These are phyloP conservation scores for Parochlus steinenii DNA, from an alignment of 2,888 invertebrate genomes.

Conservation along the genomic window DNA sequence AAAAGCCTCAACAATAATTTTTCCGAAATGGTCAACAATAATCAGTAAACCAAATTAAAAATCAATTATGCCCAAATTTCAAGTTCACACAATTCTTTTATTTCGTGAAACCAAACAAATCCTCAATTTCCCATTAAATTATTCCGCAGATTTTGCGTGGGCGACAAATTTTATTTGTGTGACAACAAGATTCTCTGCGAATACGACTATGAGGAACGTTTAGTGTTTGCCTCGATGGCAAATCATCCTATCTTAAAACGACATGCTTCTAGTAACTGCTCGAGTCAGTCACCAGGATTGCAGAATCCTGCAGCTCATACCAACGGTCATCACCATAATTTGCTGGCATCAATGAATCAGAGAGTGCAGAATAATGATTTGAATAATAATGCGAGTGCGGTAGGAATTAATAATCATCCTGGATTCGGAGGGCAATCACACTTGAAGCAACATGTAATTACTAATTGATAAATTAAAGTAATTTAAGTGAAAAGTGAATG, in stretches of 20 bases:
- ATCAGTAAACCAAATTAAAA: no score
- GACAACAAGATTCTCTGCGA: conserved; percentile 97
- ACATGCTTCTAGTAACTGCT: conserved; percentile 19
- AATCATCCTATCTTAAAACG: conserved; percentile 52
- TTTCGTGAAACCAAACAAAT: no score
- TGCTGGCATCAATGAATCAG: no score
- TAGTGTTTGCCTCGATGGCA: conserved; percentile 90
- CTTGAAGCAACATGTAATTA: conserved; percentile 21
- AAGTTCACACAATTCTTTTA: no score
- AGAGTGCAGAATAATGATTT: conserved; percentile 10
- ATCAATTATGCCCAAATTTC: no score
- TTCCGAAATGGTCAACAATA: no score
- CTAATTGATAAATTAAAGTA: no score
- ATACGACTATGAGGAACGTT: conserved; percentile 90
- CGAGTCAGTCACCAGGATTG: conserved; percentile 1
- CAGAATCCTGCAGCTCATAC: no score
- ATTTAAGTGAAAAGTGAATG: no score
- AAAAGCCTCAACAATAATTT: no score
- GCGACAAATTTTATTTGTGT: conserved; percentile 90
- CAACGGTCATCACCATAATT: conserved; percentile 9
- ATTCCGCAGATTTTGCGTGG: conserved; percentile 84
- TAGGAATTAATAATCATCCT: conserved; percentile 23
- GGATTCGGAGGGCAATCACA: conserved; percentile 25
- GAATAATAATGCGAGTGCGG: conserved; percentile 8
- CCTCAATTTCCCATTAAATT: no score